phyloP scores from a whole-genome alignment of 2,888 invertebrate species.

The Boloria selene region DNA sequence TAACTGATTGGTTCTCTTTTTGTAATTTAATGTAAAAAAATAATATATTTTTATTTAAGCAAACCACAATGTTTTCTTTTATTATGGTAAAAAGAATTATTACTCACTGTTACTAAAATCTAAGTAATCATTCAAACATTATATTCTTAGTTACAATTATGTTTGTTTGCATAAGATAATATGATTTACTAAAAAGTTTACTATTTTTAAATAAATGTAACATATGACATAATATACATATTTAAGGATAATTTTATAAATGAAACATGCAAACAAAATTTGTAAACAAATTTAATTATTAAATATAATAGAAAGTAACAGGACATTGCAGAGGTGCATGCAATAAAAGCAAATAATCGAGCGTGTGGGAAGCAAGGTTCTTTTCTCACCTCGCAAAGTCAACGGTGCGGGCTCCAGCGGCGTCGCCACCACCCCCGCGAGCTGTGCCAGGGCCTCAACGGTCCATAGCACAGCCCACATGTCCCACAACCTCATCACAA shows the following conservation, averaged over 20 bases:
- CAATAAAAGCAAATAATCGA: slow-evolving; percentile 47
- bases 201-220: too few relatives aligned
- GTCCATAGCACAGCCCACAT: slow-evolving; percentile 78
- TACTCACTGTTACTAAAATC: too few relatives aligned
- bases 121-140: too few relatives aligned
- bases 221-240: background rate
- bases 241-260: background rate
- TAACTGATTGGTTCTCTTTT: too few relatives aligned
- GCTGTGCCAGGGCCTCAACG: slow-evolving; percentile 67
- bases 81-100: too few relatives aligned
- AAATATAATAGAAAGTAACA: slow-evolving; percentile 15
- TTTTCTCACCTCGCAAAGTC: slow-evolving; percentile 72
- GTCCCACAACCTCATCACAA: slow-evolving; percentile 81
- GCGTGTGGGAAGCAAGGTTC: slow-evolving; percentile 68
- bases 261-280: background rate
- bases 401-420: slow-evolving; percentile 72
- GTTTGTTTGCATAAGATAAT: too few relatives aligned
- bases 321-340: slow-evolving; percentile 50
- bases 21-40: too few relatives aligned
- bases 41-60: too few relatives aligned
- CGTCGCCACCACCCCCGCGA: slow-evolving; percentile 65
- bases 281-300: slow-evolving; percentile 6
- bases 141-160: too few relatives aligned
- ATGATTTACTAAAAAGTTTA: too few relatives aligned
- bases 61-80: too few relatives aligned